phyloP scores from a whole-genome alignment of 2,888 invertebrate genomes.

The Lampropteryx suffumata region DNA sequence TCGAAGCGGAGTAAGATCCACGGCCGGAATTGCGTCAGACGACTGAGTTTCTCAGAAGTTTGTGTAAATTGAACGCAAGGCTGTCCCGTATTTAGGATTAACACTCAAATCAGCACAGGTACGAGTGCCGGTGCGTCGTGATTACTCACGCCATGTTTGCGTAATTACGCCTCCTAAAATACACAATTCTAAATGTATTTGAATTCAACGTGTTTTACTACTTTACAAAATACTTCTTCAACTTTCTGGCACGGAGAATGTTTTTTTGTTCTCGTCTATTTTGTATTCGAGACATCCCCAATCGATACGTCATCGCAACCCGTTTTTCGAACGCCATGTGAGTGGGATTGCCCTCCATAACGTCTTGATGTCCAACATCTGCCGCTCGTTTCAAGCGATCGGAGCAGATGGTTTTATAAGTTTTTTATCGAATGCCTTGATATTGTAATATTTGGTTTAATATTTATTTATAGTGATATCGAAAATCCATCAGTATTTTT shows the following conservation, averaged over 20 bases:
- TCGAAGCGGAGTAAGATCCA: slow-evolving; percentile 68
- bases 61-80: slow-evolving; percentile 65
- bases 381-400: slow-evolving; percentile 53
- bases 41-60: slow-evolving; percentile 72
- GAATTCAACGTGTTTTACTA: slow-evolving; percentile 12
- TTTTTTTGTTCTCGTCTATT: slow-evolving; percentile 14
- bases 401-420: slow-evolving; percentile 65
- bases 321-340: slow-evolving; percentile 64
- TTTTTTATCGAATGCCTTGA: slow-evolving; percentile 57
- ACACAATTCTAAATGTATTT: slow-evolving; percentile 29
- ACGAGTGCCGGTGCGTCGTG: slow-evolving; percentile 40
- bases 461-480: slow-evolving; percentile 37
- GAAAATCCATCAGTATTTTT: no score
- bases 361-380: slow-evolving; percentile 77
- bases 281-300: slow-evolving; percentile 24
- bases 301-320: slow-evolving; percentile 40
- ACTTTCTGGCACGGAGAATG: not conserved
- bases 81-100: slow-evolving; percentile 60
- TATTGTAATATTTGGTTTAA: slow-evolving; percentile 50
- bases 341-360: slow-evolving; percentile 71
- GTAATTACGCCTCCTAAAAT: slow-evolving; percentile 42
- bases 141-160: slow-evolving; percentile 36
- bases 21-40: slow-evolving; percentile 79
- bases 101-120: slow-evolving; percentile 41
- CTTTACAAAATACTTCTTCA: not conserved